Percentiles rank a stretch among this genome's conserved stretches.
Conservation (phyloP, 2,113 vertebrate genomes). For the Loxodonta africana region DNA sequence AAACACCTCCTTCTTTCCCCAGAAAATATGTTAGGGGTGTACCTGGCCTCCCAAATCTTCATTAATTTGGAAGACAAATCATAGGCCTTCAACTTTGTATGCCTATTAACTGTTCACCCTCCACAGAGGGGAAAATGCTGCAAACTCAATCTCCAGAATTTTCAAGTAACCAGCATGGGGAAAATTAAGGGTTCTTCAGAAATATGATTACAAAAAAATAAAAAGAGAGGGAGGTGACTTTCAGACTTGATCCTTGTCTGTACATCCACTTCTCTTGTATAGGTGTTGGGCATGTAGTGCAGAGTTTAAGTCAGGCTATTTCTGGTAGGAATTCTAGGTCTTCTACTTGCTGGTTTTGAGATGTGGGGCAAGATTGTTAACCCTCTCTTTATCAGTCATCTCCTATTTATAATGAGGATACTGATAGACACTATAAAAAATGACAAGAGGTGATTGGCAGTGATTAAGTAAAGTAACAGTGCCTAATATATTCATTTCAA, state of each 20-base stretch:
- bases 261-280: neutral
- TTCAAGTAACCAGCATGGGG: neutral
- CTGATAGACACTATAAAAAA: neutral
- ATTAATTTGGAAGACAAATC: neutral
- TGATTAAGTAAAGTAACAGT: neutral
- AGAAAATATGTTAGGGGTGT: neutral
- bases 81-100: neutral
- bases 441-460: neutral
- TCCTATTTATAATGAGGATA: constrained; percentile 12
- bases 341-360: neutral
- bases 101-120: neutral
- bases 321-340: neutral
- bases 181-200: neutral
- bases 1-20: neutral
- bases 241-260: neutral
- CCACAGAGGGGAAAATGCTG: neutral
- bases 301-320: neutral
- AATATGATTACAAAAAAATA: neutral
- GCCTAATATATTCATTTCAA: constrained; percentile 23
- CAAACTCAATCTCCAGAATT: neutral
- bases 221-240: neutral
- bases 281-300: neutral
- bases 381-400: neutral
- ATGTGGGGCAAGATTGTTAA: neutral
- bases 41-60: neutral